A percentile compares a stretch with the other conserved stretches of the same genome.
Conservation (phyloP, 2,888 invertebrate genomes). For the Pachliopta kotzebuea region DNA sequence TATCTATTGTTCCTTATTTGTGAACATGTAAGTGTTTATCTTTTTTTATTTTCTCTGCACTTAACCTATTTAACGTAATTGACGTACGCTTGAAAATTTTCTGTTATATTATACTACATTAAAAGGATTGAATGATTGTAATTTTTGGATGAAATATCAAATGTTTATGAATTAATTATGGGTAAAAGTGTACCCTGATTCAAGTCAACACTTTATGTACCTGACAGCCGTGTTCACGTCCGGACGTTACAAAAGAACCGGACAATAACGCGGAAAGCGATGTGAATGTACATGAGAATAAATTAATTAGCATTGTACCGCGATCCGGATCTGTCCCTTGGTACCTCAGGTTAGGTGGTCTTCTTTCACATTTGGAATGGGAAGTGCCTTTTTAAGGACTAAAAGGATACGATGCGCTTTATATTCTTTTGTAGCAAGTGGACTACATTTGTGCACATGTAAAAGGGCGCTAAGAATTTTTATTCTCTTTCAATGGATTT, state of each 20-base stretch:
- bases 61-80: neutral
- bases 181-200: neutral
- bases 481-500: too few species aligned
- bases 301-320: slow-evolving; percentile 62
- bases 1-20: slow-evolving; percentile 27
- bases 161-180: neutral
- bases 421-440: slow-evolving; percentile 13
- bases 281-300: slow-evolving; percentile 51
- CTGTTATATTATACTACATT: neutral
- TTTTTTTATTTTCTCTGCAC: neutral
- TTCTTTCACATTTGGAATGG: slow-evolving; percentile 38
- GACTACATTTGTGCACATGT: neutral
- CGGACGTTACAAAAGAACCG: slow-evolving; percentile 17
- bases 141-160: neutral
- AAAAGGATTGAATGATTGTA: neutral
- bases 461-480: neutral
- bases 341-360: slow-evolving; percentile 51
- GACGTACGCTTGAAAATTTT: neutral
- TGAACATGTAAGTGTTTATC: slow-evolving; percentile 1
- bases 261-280: slow-evolving; percentile 22
- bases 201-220: neutral
- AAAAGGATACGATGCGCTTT: slow-evolving; percentile 41
- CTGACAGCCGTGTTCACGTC: neutral
- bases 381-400: slow-evolving; percentile 42
- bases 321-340: slow-evolving; percentile 41